phyloP scores from a whole-genome alignment of 2,888 invertebrate genomes.

The Eumacrocentrus americanus region DNA sequence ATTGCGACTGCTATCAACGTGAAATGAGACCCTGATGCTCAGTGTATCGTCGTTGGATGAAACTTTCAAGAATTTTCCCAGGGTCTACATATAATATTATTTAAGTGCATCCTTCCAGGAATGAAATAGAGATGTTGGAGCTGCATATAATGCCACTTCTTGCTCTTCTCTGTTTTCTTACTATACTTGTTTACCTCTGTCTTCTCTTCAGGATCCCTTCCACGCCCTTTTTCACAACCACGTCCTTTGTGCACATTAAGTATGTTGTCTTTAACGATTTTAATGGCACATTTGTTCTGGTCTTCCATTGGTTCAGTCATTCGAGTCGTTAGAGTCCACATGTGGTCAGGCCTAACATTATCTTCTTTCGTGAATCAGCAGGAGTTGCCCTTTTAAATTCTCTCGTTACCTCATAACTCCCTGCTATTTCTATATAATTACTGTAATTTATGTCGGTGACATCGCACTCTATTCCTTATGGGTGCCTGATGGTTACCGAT shows the following conservation, averaged over 20 bases:
- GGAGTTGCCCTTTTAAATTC: slow-evolving; percentile 25
- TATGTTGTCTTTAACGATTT: neutral
- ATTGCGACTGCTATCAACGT: slow-evolving; percentile 27
- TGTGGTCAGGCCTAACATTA: too few species aligned
- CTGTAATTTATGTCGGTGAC: slow-evolving; percentile 41
- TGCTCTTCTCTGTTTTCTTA: slow-evolving; percentile 45
- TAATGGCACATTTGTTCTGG: too few species aligned
- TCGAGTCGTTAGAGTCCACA: too few species aligned
- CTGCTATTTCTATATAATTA: slow-evolving; percentile 44
- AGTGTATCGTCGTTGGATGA: slow-evolving; percentile 33
- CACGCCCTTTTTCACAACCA: slow-evolving; percentile 29
- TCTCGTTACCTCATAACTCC: slow-evolving; percentile 33
- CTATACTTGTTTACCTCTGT: slow-evolving; percentile 50
- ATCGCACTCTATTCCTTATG: slow-evolving; percentile 37
- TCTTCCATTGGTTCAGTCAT: neutral
- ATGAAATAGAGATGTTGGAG: slow-evolving; percentile 13
- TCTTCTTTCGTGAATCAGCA: too few species aligned
- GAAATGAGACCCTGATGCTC: slow-evolving; percentile 34
- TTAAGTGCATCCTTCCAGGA: slow-evolving; percentile 7
- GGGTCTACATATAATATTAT: neutral
- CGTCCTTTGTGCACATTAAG: slow-evolving; percentile 6
- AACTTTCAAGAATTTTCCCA: slow-evolving; percentile 13
- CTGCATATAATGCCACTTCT: slow-evolving; percentile 42
- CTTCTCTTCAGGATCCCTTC: slow-evolving; percentile 43
- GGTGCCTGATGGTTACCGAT: slow-evolving; percentile 46